Evolutionary conservation across 2,888 invertebrate species (phyloP).

Genomic region (Lampropteryx suffumata): DNA sequence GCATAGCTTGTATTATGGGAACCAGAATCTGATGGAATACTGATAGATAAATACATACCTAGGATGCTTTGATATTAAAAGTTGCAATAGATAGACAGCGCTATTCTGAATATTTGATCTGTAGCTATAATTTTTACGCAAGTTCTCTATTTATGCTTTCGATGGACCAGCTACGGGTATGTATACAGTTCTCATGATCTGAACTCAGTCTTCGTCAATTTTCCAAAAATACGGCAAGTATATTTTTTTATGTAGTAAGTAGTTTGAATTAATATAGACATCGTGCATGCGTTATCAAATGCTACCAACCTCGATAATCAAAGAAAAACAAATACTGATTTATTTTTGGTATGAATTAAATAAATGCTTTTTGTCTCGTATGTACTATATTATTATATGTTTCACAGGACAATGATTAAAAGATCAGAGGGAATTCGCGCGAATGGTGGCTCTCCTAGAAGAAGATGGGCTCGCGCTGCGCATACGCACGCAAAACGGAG

Average conservation of each 20-base stretch:
- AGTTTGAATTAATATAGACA: background rate
- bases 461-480: constrained; percentile 88
- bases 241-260: constrained; percentile 10
- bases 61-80: no score
- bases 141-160: constrained; percentile 48
- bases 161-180: constrained; percentile 73
- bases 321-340: no score
- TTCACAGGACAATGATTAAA: constrained; percentile 92
- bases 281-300: no score
- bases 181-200: constrained; percentile 40
- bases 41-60: no score
- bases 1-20: no score
- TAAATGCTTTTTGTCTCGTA: background rate
- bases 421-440: constrained; percentile 93
- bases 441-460: constrained; percentile 79
- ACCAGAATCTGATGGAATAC: no score
- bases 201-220: constrained; percentile 28
- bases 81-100: no score
- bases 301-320: no score
- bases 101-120: no score
- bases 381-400: background rate
- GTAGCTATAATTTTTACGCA: background rate
- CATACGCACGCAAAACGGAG: constrained; percentile 92
- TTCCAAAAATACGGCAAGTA: constrained; percentile 31
- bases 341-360: no score